Base-by-base conservation (phyloP, 2,797 vertebrate species). In the Phyllotis vaccarum region DNA sequence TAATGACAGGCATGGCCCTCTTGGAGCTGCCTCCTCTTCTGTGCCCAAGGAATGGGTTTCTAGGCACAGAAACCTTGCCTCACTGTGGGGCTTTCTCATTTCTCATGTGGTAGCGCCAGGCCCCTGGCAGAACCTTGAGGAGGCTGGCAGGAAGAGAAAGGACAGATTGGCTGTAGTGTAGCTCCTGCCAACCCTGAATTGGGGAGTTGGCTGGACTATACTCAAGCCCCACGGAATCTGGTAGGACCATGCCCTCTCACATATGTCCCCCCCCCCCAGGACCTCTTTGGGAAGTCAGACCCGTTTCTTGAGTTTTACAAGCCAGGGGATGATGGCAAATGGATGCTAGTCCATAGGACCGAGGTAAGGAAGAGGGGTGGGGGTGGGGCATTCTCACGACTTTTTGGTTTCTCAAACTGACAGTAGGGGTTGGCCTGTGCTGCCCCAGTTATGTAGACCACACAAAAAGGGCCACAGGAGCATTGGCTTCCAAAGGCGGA, bases 251-350 rank as follows among this genome's bases (percentile, higher is more conserved):
- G 7, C 56, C 49, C 10, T 37, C 40, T 97, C 58, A 90, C 85
- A 64, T 3, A 0, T 21, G 3, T 46, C 56, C 58, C 85, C 95
- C 92, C 37, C 66, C 94, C 10, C 78, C 98, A 99, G 99, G 99
- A 99, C 97, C 99, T 99, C 95, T 99, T 99, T 72, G 99, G 99
- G 24, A 99, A 99, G 98, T 99, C 99, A 22, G 99, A 99, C 95
- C 99, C 99, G 0, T 99, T 99, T 98, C 98, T 99, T 90, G 99
- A 99, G 98, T 99, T 99, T 92, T 99, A 99, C 98, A 99, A 99
- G 97, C 99, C 99, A 40, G 99, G 99, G 68, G 99, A 99, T 0
- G 99, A 99, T 40, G 99, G 99, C 60, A 99, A 99, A 97, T 99
- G 99, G 99, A 99, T 99, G 99, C 98, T 99, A 96, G 99, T 99